These are phyloP conservation scores for Troides oblongomaculatus DNA, from an alignment of 2,888 invertebrate genomes.

Conservation along the genomic window DNA sequence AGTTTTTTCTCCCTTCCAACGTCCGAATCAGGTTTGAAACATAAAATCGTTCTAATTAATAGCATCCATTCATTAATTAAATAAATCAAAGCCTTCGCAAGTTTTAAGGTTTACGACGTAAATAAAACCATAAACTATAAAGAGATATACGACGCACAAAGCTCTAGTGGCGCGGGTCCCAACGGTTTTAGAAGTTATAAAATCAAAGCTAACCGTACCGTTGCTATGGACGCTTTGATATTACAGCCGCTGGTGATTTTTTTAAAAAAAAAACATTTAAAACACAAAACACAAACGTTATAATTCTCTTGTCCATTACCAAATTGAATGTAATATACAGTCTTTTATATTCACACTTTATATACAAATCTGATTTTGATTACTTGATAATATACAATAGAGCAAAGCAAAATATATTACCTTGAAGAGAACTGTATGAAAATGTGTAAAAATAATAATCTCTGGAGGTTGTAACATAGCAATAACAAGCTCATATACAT, in stretches of 20 bases:
- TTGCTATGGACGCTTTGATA: background rate
- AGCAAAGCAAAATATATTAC: too few species aligned
- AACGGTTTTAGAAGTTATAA: conserved; percentile 27
- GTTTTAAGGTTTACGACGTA: conserved; percentile 35
- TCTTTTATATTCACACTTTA: too few species aligned
- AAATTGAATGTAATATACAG: background rate
- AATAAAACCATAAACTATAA: conserved; percentile 45
- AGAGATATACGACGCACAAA: conserved; percentile 27
- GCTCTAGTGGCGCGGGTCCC: conserved; percentile 11
- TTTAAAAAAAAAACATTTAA: conserved; percentile 7
- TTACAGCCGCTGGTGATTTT: conserved; percentile 5
- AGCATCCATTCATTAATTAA: conserved; percentile 31
- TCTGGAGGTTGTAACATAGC: too few species aligned
- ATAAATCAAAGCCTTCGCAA: conserved; percentile 35
- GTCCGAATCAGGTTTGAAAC: conserved; percentile 15
- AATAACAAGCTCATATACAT: too few species aligned
- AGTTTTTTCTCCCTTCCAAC: conserved; percentile 24
- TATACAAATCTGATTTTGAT: too few species aligned
- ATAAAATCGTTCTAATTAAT: conserved; percentile 35
- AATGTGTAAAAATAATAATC: too few species aligned
- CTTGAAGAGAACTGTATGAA: too few species aligned
- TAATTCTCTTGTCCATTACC: background rate
- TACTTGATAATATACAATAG: too few species aligned
- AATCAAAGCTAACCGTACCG: conserved; percentile 10
- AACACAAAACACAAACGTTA: background rate